Conservation (phyloP, 2,888 invertebrate genomes). For the Orthosia cruda region DNA sequence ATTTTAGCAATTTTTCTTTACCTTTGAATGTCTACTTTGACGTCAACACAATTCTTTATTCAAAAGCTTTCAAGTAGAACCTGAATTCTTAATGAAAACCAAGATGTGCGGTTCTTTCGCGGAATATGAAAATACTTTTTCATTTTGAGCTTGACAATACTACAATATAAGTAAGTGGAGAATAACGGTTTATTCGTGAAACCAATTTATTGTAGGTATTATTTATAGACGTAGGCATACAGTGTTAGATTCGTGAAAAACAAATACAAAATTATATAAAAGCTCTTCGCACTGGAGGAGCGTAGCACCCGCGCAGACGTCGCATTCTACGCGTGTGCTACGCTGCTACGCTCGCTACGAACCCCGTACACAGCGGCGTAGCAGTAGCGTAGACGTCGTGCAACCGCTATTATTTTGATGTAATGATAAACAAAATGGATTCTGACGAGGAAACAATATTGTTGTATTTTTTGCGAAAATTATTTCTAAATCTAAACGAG, state of each 20-base stretch:
- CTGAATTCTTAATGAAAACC: conserved; percentile 32
- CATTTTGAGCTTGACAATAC: neutral
- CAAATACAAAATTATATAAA: neutral
- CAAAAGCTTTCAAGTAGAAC: conserved; percentile 30
- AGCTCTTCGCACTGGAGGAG: neutral
- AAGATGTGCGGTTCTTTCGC: neutral
- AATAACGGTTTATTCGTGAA: neutral
- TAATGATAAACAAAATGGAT: neutral
- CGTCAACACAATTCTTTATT: neutral
- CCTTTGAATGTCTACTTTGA: neutral
- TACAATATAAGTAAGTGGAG: neutral
- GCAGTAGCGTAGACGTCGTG: neutral
- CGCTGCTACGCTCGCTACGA: neutral
- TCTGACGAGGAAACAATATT: neutral
- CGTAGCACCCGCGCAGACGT: conserved; percentile 10
- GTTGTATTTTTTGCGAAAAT: neutral
- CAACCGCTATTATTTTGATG: neutral
- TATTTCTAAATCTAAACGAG: neutral
- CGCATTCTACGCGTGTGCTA: conserved; percentile 7
- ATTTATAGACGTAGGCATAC: neutral
- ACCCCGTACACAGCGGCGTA: neutral
- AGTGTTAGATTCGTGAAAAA: neutral
- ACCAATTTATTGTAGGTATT: neutral
- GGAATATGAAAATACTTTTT: conserved; percentile 13
- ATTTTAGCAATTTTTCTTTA: neutral